A percentile compares a stretch with the other conserved stretches of the same genome.
These are phyloP conservation scores for Sebastiscus albofasciatus DNA, from an alignment of 2,797 vertebrate genomes.

Conservation along the genomic window DNA sequence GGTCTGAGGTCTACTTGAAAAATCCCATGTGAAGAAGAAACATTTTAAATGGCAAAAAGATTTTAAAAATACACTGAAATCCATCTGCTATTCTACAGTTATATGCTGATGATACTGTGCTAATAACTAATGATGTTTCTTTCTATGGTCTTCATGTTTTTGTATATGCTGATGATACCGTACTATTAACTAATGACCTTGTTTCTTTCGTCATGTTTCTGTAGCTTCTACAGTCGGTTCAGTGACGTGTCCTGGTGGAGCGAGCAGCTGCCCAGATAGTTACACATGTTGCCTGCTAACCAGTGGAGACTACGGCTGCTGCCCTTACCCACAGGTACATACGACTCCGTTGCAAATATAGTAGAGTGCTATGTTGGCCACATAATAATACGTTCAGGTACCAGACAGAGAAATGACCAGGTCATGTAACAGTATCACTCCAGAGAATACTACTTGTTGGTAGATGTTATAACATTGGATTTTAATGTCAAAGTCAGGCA, in stretches of 20 bases:
- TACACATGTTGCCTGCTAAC: conserved; percentile 83
- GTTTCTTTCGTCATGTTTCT: neutral
- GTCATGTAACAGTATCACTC: no score
- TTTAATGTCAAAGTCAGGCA: no score
- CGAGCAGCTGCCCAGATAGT: conserved; percentile 61
- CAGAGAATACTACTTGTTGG: no score
- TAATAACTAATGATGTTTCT: neutral
- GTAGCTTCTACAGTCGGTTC: neutral
- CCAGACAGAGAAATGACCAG: no score
- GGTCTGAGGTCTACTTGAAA: rapidly evolving
- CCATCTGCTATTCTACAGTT: neutral
- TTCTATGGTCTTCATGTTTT: neutral
- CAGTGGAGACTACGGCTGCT: conserved; percentile 84
- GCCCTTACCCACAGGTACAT: conserved; percentile 84
- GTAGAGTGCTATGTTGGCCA: no score
- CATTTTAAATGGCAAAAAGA: no score
- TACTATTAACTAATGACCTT: neutral
- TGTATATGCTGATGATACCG: neutral
- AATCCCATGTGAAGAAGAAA: neutral
- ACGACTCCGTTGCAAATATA: neutral
- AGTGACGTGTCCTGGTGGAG: conserved; percentile 75
- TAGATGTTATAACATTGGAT: no score
- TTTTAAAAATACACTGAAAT: neutral
- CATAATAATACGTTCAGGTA: no score
- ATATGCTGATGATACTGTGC: neutral